These are phyloP conservation scores for Neelides sp. DNA, from an alignment of 1,140 invertebrate genomes.

Conservation along the genomic window DNA sequence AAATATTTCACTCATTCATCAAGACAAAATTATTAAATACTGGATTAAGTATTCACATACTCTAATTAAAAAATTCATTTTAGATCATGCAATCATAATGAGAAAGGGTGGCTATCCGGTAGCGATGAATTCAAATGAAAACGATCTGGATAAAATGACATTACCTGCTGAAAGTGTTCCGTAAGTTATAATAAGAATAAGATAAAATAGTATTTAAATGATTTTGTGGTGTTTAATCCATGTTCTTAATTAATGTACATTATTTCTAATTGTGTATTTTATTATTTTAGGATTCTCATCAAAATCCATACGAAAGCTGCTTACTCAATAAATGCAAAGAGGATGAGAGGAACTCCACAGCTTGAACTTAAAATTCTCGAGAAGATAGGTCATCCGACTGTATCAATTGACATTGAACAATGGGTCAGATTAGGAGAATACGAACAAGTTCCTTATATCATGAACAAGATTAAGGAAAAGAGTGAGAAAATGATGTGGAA, in stretches of 20 bases:
- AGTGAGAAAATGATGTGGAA: conserved; percentile 19
- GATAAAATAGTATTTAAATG: no score
- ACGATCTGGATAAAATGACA: conserved; percentile 36
- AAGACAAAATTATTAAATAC: neutral
- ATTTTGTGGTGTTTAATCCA: no score
- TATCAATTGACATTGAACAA: conserved; percentile 35
- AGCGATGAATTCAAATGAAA: conserved; percentile 33
- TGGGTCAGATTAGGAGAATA: conserved; percentile 38
- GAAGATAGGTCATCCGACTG: conserved; percentile 34
- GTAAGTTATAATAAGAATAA: no score
- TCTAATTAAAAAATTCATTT: conserved; percentile 24
- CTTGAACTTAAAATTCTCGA: conserved; percentile 37
- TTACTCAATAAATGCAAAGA: conserved; percentile 37
- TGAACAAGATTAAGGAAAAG: conserved; percentile 32
- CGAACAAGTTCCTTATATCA: conserved; percentile 41
- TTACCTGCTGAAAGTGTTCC: conserved; percentile 36
- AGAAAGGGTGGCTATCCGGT: conserved; percentile 41
- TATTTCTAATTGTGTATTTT: conserved; percentile 7
- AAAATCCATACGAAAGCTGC: conserved; percentile 31
- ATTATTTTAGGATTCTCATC: conserved; percentile 39
- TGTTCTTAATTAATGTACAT: neutral
- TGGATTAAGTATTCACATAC: neutral
- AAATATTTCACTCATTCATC: conserved; percentile 25
- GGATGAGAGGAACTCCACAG: conserved; percentile 33
- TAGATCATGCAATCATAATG: conserved; percentile 43